Evolutionary conservation across 1,140 invertebrate genomes (phyloP).

Genomic region (Drosophila ficusphila): DNA sequence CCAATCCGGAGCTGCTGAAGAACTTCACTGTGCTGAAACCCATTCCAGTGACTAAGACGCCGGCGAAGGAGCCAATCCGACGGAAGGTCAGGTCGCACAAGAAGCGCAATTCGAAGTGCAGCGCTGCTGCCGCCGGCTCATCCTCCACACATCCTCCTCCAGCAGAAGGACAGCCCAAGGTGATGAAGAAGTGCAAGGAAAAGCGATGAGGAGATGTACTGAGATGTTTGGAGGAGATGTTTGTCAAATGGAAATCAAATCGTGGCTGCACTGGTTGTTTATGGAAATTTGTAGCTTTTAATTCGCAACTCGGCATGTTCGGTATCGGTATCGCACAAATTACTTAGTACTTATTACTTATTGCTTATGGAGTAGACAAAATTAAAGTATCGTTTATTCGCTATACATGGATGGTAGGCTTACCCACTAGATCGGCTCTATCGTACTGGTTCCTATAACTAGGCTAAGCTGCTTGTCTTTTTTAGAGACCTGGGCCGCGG

Average conservation of each 20-base stretch:
- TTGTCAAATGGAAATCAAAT: neutral
- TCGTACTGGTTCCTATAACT: constrained; percentile 12
- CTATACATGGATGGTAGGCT: constrained; percentile 29
- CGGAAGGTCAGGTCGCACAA: neutral
- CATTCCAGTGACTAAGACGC: neutral
- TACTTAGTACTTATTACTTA: no score
- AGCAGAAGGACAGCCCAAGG: neutral
- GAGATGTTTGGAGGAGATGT: no score
- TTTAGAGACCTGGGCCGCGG: constrained; percentile 22
- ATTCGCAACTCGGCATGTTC: constrained; percentile 59
- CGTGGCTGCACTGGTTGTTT: neutral
- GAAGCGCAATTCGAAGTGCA: neutral
- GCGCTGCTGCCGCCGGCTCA: neutral
- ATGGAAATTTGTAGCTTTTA: constrained; percentile 59
- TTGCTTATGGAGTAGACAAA: constrained; percentile 50
- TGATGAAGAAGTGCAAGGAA: neutral
- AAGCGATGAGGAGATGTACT: neutral
- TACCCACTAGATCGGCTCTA: constrained; percentile 11
- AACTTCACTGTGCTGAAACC: constrained; percentile 58
- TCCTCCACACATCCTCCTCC: neutral
- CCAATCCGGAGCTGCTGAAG: constrained; percentile 29
- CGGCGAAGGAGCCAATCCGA: neutral
- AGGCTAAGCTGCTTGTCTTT: constrained; percentile 33
- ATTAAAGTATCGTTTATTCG: constrained; percentile 43
- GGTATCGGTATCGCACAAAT: constrained; percentile 62